Evolutionary conservation across 2,888 invertebrate species (phyloP).

Genomic region (Galerucella nymphaeae): DNA sequence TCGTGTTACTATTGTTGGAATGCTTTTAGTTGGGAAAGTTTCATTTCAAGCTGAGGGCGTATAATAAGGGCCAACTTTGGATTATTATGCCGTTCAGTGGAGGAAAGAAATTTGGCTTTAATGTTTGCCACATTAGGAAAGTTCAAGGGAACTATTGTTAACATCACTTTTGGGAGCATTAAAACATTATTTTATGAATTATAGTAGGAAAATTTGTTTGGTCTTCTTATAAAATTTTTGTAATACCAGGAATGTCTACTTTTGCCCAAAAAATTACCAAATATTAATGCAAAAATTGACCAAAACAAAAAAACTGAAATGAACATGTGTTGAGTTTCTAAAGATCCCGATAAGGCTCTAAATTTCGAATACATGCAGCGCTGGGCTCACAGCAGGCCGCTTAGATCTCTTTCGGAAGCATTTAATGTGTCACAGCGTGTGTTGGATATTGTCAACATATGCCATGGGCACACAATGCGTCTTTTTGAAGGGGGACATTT

Average conservation of each 20-base stretch:
- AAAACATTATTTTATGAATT: too few relatives aligned
- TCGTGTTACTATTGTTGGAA: conserved; percentile 56
- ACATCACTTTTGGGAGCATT: background rate
- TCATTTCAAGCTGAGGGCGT: conserved; percentile 50
- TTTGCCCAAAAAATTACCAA: background rate
- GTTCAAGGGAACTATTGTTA: conserved; percentile 15
- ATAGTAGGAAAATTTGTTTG: too few relatives aligned
- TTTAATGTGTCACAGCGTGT: conserved; percentile 2
- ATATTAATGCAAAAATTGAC: background rate
- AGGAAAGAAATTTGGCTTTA: conserved; percentile 25
- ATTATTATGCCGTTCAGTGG: conserved; percentile 52
- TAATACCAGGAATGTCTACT: too few relatives aligned
- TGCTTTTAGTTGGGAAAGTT: conserved; percentile 56
- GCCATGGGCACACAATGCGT: background rate
- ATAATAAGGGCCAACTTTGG: conserved; percentile 49
- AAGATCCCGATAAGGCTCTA: background rate
- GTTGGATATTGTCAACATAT: background rate
- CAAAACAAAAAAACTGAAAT: background rate
- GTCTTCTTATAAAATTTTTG: too few relatives aligned
- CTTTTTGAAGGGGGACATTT: background rate
- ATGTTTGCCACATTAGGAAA: conserved; percentile 21
- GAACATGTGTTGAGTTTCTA: background rate
- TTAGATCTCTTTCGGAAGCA: background rate
- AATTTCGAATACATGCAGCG: background rate
- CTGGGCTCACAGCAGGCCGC: background rate